phyloP scores from a whole-genome alignment of 1,140 invertebrate species.

The Watersipora subatra region DNA sequence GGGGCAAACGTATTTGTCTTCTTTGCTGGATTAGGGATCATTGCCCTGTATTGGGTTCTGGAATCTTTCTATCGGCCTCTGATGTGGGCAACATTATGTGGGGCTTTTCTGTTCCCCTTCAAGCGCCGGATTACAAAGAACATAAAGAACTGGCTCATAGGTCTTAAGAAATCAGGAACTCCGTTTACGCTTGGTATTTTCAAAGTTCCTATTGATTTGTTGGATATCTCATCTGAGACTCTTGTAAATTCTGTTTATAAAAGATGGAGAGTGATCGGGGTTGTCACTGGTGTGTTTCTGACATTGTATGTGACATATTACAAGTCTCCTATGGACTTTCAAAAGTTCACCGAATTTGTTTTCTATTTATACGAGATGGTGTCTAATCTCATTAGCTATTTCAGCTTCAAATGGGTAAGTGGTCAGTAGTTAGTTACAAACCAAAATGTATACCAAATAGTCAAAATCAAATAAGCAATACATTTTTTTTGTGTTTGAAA shows the following conservation, averaged over 20 bases:
- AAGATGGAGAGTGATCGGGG: constrained; percentile 28
- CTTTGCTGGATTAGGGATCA: constrained; percentile 20
- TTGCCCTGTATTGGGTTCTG: constrained; percentile 66
- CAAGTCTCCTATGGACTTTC: constrained; percentile 22
- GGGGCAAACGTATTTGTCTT: constrained; percentile 34
- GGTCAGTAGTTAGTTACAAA: too few relatives aligned
- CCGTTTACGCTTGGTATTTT: constrained; percentile 53
- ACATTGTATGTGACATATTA: constrained; percentile 31
- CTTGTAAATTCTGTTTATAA: constrained; percentile 45
- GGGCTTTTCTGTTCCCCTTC: constrained; percentile 74
- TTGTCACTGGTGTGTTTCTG: constrained; percentile 20
- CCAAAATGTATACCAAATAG: too few relatives aligned
- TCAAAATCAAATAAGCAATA: too few relatives aligned
- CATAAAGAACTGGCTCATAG: constrained; percentile 53
- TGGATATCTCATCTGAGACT: constrained; percentile 55
- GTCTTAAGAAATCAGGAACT: constrained; percentile 39
- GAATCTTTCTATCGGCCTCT: constrained; percentile 81
- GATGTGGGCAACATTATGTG: constrained; percentile 82
- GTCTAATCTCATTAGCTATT: constrained; percentile 25
- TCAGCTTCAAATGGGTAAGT: constrained; percentile 35
- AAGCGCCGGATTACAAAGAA: constrained; percentile 59
- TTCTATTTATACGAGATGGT: not conserved
- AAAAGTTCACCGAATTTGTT: not conserved
- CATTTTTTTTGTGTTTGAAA: too few relatives aligned
- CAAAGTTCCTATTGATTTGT: constrained; percentile 56